Base-by-base conservation (phyloP, 2,113 vertebrate genomes). In the Cyrtonyx montezumae region DNA sequence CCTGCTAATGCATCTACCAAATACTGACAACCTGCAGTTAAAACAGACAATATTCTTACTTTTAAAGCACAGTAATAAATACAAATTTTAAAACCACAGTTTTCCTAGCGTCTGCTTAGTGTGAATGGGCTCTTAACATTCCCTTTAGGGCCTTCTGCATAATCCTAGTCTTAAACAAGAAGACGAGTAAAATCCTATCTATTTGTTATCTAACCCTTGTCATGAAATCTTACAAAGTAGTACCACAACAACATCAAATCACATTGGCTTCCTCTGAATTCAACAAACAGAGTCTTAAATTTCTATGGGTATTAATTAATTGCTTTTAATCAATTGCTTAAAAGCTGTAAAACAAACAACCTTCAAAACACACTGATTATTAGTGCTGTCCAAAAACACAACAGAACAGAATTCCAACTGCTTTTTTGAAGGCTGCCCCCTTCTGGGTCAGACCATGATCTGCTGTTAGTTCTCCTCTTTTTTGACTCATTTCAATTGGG, bases 1-100 rank as follows among this genome's bases (percentile, higher is more conserved):
- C 76, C 95, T 37, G 79, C 61, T 92, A 97, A 67, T 6, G 74
- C 56, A 74, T 98, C 98, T 79, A 98, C 93, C 1, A 97, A 97
- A 90, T 96, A 98, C 69, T 46, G 1, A 3, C 8, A 59, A 88
- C 66, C 94, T 88, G 63, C 16, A 88, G 71, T 34, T 65, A 71
- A 86, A 71, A 45, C 30, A 78, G 32, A 84, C 51, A 45, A 18
- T 43, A 53, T 11, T 89, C 83, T 90, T 68, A 58, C 10, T 88
- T 87, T 69, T 75, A 53, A 70, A 89, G 88, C 48, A 4, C 93
- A 85, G 22, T 48, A 26, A 76, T 32, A 78, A 89, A 74, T 7
- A 11, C 13, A 14, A 74, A 32, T 75, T 68, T 77, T 63, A 91
- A 96, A 92, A 53, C 32, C 4, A 42, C 48, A 1, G 8, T 78